Evolutionary conservation across 2,113 vertebrate species (phyloP), one percentile per base, ranked within the genome.

Genomic region (Nestor notabilis): DNA sequence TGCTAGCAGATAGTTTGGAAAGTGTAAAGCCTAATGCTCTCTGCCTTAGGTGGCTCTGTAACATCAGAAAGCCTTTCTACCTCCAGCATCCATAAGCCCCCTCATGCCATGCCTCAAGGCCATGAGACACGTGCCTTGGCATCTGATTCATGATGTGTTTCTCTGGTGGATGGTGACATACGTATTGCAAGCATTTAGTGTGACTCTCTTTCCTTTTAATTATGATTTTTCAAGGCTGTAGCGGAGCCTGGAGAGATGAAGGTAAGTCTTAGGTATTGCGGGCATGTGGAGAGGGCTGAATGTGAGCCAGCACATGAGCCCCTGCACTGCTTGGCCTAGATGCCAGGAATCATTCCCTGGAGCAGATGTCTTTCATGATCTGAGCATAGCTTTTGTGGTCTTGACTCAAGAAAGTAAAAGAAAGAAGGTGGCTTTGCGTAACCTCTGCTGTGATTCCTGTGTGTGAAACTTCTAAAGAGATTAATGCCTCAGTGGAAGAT

Each of bases 391-490:
- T 87, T 91, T 89, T 87, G 69, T 74, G 81, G 69, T 25, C 25
- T 76, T 88, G 75, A 53, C 64, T 92, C 33, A 43, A 55, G 64
- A 92, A 82, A 68, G n/a, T 71, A 35, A 60, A 92, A 90, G 69
- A 65, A 74, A 74, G 72, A 68, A 55, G 56, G 10, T 3, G 12
- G 43, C 56, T 89, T 87, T 91, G 55, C 50, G 13, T 89, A 28
- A 71, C 60, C 4, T 75, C 61, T 84, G 60, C 70, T 76, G 2
- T 84, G 50, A 82, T 87, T 55, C 47, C 0, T 71, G 16, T 52
- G 35, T 33, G 16, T 79, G 69, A 84, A 91, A 89, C 60, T 87
- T 87, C 52, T 84, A 10, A 75, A n/a, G 64, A 78, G 56, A 68
- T 82, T 50, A 50, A 37, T 91, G 55, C 12, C 64, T 75, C n/a